phyloP scores from a whole-genome alignment of 2,113 vertebrate genomes.

The Melierax canorus region DNA sequence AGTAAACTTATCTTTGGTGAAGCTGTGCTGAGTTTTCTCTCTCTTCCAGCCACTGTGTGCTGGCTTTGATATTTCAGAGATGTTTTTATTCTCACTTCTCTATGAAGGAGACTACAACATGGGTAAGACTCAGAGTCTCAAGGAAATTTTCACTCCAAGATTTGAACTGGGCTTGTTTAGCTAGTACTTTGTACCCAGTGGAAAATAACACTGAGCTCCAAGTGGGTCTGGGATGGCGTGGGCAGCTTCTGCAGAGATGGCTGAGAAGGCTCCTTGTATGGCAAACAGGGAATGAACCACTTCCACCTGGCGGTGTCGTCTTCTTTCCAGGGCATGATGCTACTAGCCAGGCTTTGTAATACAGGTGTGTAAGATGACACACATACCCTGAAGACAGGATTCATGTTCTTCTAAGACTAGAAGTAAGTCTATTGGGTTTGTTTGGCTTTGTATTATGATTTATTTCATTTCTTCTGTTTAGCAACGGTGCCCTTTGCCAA shows the following conservation, averaged over 20 bases:
- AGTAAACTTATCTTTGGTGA: background rate
- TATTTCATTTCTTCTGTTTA: constrained; percentile 20
- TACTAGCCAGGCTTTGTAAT: background rate
- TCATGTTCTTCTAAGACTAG: background rate
- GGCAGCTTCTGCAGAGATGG: background rate
- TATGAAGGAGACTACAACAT: background rate
- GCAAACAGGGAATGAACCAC: background rate
- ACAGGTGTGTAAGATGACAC: background rate
- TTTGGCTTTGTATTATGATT: background rate
- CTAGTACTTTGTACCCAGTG: background rate
- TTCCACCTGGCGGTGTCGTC: background rate
- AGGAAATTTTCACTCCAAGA: background rate
- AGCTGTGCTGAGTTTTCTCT: background rate
- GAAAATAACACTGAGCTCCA: background rate
- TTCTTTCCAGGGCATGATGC: background rate
- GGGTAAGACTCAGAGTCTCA: background rate
- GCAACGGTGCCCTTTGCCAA: background rate
- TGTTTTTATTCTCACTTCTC: background rate
- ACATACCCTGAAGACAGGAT: constrained; percentile 16
- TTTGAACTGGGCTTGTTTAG: background rate
- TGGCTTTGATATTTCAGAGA: background rate
- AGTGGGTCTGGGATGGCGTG: background rate
- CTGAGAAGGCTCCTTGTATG: background rate
- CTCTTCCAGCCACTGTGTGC: background rate
- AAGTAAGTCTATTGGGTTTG: background rate